Base-by-base conservation (phyloP, 1,140 invertebrate species). In the Drosophila takahashii region DNA sequence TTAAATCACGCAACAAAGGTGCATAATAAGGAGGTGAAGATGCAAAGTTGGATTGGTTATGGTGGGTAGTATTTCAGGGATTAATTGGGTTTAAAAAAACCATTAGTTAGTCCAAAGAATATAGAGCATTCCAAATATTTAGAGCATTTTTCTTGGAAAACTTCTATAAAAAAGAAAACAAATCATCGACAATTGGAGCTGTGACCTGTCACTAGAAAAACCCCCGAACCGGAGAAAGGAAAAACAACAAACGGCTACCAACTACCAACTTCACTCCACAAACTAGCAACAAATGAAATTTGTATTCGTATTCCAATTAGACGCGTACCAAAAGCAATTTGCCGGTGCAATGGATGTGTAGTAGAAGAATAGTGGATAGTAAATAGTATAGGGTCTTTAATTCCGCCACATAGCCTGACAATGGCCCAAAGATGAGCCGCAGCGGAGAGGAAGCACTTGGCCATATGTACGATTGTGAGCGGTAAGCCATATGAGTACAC, bases 291-390 rank as follows among this genome's bases (percentile, higher is more conserved):
- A 75, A 85, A 79, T 72, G 51, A 85, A 85, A 81, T 85, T 89
- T 77, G 72, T 83, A 79, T 79, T 83, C 79, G 67, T 89, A 79
- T 77, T 83, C 71, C 83, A 87, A 89, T 87, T 87, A 87, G 83
- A 83, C 79, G 74, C 83, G 76, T 72, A 81, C 69, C 70, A 87
- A 81, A 74, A 87, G 83, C 79, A 86, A 86, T 81, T 87, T 86
- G 73, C 45, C 77, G 72, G 64, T 65, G 48, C 74, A 27, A 53
- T 57, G 77, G 61, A 57, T 37, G 57, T 18, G 57, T 18, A 60
- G 48, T 32, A 39, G 64, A 27, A 51, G 62, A 45, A 47, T 39
- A 66, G 34, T 15, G 15, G 37, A 15, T 41, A 15, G n/a, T 4
- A 41, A 15, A 15, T 41, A 26, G 34, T 56, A 39, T 51, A 62